phyloP scores from a whole-genome alignment of 2,888 invertebrate species.

The Bugulina stolonifera region DNA sequence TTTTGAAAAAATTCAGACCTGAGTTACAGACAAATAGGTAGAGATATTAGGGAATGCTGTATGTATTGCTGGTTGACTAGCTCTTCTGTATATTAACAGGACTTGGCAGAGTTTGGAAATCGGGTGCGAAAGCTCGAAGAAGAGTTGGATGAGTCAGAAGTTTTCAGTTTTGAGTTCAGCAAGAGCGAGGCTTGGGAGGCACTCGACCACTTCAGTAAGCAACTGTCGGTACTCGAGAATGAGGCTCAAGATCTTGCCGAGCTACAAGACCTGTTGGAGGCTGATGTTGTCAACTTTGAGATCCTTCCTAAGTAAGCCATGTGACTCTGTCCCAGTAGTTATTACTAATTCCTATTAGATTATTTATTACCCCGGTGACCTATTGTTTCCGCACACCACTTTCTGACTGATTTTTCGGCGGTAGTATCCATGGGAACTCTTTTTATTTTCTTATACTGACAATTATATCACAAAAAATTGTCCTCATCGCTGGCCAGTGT shows the following conservation, averaged over 20 bases:
- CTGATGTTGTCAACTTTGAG: conserved; percentile 48
- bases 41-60: too few relatives aligned
- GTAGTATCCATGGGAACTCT: not conserved
- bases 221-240: conserved; percentile 46
- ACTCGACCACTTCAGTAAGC: conserved; percentile 44
- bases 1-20: conserved; percentile 11
- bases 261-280: conserved; percentile 49
- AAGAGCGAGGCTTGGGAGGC: conserved; percentile 41
- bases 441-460: too few relatives aligned
- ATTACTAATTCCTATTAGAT: too few relatives aligned
- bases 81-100: too few relatives aligned
- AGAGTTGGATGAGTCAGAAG: conserved; percentile 44
- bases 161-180: conserved; percentile 46
- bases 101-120: conserved; percentile 46
- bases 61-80: too few relatives aligned
- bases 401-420: too few relatives aligned
- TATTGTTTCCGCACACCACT: too few relatives aligned
- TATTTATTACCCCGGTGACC: too few relatives aligned
- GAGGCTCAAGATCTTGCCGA: conserved; percentile 53
- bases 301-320: conserved; percentile 49
- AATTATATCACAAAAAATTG: too few relatives aligned
- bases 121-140: conserved; percentile 40
- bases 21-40: too few relatives aligned
- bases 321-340: too few relatives aligned
- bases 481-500: too few relatives aligned